phyloP scores from a whole-genome alignment of 2,888 invertebrate genomes.

The Tachystola acroxantha region DNA sequence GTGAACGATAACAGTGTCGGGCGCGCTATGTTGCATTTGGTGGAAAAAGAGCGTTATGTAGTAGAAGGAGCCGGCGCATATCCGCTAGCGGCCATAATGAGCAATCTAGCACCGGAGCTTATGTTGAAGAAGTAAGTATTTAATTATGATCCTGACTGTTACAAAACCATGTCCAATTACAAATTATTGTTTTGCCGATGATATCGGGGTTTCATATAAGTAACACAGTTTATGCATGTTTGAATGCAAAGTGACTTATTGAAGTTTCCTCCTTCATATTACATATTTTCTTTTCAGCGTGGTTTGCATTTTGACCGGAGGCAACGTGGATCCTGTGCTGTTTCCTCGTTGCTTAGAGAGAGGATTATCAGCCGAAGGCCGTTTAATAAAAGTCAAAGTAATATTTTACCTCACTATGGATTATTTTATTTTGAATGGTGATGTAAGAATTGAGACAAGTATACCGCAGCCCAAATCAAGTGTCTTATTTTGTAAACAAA shows the following conservation, averaged over 20 bases:
- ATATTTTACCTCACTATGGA: constrained; percentile 41
- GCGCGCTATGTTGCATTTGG: constrained; percentile 84
- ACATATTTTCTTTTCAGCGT: constrained; percentile 85
- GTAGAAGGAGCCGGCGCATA: constrained; percentile 94
- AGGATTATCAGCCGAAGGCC: constrained; percentile 92
- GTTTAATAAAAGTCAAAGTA: constrained; percentile 75
- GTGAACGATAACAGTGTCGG: constrained; percentile 91
- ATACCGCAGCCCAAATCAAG: too few species aligned
- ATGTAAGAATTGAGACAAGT: too few species aligned
- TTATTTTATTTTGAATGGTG: too few species aligned
- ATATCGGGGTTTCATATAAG: too few species aligned
- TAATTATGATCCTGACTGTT: too few species aligned
- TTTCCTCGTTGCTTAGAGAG: constrained; percentile 90
- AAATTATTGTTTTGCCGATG: too few species aligned
- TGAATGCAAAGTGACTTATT: too few species aligned
- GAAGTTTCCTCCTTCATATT: too few species aligned
- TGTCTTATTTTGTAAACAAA: too few species aligned
- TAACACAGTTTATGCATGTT: too few species aligned
- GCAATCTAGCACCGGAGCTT: constrained; percentile 85
- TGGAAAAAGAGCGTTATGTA: constrained; percentile 89
- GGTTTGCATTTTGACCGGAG: constrained; percentile 89
- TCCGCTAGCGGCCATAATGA: constrained; percentile 88
- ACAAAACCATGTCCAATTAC: too few species aligned
- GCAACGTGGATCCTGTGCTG: constrained; percentile 93
- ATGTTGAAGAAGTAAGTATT: not conserved